Percentiles rank a stretch among this genome's conserved stretches.
Conservation (phyloP, 2,888 invertebrate species). For the Luperina nickerlii region DNA sequence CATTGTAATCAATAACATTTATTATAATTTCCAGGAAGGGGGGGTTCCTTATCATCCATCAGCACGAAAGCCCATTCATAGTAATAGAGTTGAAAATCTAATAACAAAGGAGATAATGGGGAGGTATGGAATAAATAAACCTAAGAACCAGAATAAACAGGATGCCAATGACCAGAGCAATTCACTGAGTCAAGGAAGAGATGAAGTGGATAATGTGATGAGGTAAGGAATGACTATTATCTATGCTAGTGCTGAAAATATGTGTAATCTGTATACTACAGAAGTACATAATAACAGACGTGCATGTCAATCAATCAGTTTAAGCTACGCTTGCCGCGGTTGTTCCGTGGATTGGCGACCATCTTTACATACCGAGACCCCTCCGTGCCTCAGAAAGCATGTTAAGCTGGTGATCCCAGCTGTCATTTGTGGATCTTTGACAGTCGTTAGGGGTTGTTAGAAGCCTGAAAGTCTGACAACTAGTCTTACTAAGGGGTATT, state of each 20-base stretch:
- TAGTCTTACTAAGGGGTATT: neutral
- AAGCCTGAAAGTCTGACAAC: neutral
- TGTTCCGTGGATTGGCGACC: neutral
- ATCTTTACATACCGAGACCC: neutral
- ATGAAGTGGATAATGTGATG: slow-evolving; percentile 82
- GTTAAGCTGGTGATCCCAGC: neutral
- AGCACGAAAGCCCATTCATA: slow-evolving; percentile 79
- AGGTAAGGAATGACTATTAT: slow-evolving; percentile 71
- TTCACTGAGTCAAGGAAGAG: slow-evolving; percentile 64
- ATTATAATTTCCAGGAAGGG: slow-evolving; percentile 72
- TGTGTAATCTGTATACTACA: neutral
- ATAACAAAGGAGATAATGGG: slow-evolving; percentile 72
- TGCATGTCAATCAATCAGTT: neutral
- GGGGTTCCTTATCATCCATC: slow-evolving; percentile 75
- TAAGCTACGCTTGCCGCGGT: neutral
- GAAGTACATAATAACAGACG: neutral
- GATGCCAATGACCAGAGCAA: neutral
- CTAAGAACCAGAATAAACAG: slow-evolving; percentile 42
- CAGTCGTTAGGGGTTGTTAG: neutral
- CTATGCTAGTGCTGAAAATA: neutral
- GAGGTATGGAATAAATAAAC: slow-evolving; percentile 69
- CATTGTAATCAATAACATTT: neutral
- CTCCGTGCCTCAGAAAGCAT: neutral
- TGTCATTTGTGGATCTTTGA: neutral
- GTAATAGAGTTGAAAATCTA: slow-evolving; percentile 43